Evolutionary conservation across 2,888 invertebrate species (phyloP).

Genomic region (Cephus pulcher): DNA sequence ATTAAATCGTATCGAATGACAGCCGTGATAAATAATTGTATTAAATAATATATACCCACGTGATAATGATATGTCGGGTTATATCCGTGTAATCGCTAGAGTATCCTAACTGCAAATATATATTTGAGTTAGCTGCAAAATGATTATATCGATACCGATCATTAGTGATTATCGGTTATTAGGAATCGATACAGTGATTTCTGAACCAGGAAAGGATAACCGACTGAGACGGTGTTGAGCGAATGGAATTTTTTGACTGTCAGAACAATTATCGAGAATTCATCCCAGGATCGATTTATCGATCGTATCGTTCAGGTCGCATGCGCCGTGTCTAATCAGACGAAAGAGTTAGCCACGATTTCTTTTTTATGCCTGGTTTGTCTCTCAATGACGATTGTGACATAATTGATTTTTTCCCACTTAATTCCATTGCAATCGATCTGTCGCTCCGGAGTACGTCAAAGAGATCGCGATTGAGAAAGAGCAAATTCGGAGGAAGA

Average conservation of each 20-base stretch:
- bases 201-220: neutral
- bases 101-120: neutral
- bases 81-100: neutral
- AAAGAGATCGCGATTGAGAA: neutral
- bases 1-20: constrained; percentile 24
- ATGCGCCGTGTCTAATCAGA: neutral
- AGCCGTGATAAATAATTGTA: neutral
- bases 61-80: constrained; percentile 31
- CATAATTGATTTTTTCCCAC: constrained; percentile 14
- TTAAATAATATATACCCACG: constrained; percentile 5
- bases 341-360: constrained; percentile 19
- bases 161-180: constrained; percentile 23
- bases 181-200: constrained; percentile 16
- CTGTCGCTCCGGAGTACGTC: neutral
- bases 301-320: neutral
- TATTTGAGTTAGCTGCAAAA: neutral
- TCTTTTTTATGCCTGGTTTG: constrained; percentile 31
- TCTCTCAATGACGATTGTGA: constrained; percentile 26
- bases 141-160: constrained; percentile 23
- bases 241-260: neutral
- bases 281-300: neutral
- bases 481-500: neutral
- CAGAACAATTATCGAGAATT: neutral
- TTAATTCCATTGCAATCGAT: constrained; percentile 17
- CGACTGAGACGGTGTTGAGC: neutral